Conservation (phyloP, 2,113 vertebrate species). For the Crotophaga sulcirostris region DNA sequence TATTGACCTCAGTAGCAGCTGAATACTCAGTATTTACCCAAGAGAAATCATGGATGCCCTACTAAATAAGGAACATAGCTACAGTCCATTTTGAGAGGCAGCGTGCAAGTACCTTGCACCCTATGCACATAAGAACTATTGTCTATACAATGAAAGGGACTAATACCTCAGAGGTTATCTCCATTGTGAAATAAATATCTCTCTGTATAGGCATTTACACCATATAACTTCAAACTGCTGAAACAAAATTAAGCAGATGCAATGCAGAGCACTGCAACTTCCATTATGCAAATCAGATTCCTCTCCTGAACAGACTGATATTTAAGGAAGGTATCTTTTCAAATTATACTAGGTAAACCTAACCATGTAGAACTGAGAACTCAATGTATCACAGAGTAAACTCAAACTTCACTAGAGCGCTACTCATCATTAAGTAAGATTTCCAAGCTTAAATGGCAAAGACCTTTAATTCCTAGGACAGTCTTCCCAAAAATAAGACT, state of each 20-base stretch:
- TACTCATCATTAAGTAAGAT: not conserved
- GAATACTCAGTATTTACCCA: not conserved
- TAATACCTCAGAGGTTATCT: not conserved
- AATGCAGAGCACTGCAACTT: not conserved
- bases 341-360: not conserved
- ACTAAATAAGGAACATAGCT: not conserved
- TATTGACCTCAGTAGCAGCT: not conserved
- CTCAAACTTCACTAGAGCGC: not conserved
- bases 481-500: not conserved
- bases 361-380: not conserved
- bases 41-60: not conserved
- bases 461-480: not conserved
- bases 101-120: not conserved
- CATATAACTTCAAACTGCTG: not conserved
- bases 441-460: not conserved
- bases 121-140: not conserved
- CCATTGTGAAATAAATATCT: not conserved
- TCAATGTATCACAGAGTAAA: not conserved
- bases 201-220: not conserved
- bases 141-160: not conserved
- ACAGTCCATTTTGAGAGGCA: not conserved
- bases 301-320: not conserved
- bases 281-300: not conserved
- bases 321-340: not conserved
- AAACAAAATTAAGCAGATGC: not conserved